These are phyloP conservation scores for Andrena cerasifolii DNA, from an alignment of 1,140 invertebrate species.

Conservation along the genomic window DNA sequence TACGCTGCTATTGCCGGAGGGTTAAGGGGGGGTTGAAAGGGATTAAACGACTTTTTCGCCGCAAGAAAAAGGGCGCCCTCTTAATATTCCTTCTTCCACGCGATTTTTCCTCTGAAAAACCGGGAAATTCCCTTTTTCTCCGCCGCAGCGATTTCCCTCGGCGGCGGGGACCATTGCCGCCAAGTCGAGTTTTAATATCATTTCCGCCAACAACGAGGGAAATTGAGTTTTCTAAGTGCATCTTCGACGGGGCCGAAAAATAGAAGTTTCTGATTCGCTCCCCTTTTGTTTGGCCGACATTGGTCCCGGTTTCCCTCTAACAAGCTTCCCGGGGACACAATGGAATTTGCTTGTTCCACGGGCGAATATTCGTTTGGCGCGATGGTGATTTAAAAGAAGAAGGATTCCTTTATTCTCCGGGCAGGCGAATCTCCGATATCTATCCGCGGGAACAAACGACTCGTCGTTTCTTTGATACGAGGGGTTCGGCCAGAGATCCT, in stretches of 20 bases:
- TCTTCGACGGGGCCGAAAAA: not conserved
- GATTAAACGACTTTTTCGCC: not conserved
- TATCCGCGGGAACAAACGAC: not conserved
- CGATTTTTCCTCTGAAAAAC: not conserved
- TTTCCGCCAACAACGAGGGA: not conserved
- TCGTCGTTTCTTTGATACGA: not conserved
- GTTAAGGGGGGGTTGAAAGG: too few species aligned
- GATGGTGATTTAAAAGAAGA: not conserved
- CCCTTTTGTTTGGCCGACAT: conserved; percentile 3
- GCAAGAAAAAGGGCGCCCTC: not conserved
- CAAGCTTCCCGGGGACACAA: not conserved
- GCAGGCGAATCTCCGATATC: not conserved
- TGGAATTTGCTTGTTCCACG: not conserved
- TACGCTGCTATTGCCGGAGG: not conserved
- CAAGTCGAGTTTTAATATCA: not conserved
- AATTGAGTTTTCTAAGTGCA: conserved; percentile 32
- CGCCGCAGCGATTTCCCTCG: too few species aligned
- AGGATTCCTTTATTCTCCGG: not conserved
- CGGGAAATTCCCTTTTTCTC: not conserved
- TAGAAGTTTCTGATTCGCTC: not conserved
- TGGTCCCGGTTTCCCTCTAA: not conserved
- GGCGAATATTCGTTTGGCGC: not conserved
- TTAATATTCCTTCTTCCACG: not conserved
- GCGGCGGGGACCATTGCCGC: not conserved
- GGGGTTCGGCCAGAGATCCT: not conserved